A percentile compares a stretch with the other conserved stretches of the same genome.
Conservation (phyloP, 2,888 invertebrate genomes). For the Drosophila longiperda region DNA sequence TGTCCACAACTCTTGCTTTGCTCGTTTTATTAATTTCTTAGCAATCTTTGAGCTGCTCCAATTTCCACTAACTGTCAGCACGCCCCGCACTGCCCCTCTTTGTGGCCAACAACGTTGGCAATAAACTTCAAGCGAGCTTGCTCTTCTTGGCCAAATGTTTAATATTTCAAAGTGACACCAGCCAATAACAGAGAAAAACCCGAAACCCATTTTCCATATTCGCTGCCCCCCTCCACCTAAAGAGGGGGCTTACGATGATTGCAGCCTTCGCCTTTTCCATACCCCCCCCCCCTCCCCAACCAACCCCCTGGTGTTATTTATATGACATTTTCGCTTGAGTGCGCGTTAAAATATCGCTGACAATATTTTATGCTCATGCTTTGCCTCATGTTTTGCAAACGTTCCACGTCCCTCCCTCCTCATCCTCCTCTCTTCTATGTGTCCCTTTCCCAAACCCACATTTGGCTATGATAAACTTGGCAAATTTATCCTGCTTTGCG, state of each 20-base stretch:
- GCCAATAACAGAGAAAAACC: slow-evolving; percentile 61
- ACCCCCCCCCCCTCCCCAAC: background rate
- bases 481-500: slow-evolving; percentile 80
- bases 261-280: background rate
- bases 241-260: background rate
- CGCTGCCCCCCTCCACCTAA: slow-evolving; percentile 5
- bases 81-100: background rate
- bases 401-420: slow-evolving; percentile 29
- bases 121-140: slow-evolving; percentile 71
- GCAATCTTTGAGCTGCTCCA: slow-evolving; percentile 59
- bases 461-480: slow-evolving; percentile 77
- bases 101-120: slow-evolving; percentile 52
- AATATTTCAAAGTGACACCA: slow-evolving; percentile 76
- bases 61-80: slow-evolving; percentile 48
- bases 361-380: slow-evolving; percentile 79
- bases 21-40: slow-evolving; percentile 48
- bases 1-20: slow-evolving; percentile 29
- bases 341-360: slow-evolving; percentile 80
- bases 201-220: slow-evolving; percentile 51
- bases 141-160: slow-evolving; percentile 74
- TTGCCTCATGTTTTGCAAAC: slow-evolving; percentile 79
- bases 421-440: background rate
- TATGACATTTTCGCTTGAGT: slow-evolving; percentile 81
- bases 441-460: background rate
- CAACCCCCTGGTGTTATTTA: slow-evolving; percentile 67